Evolutionary conservation across 2,797 vertebrate species (phyloP).

Genomic region (Alcedo atthis): DNA sequence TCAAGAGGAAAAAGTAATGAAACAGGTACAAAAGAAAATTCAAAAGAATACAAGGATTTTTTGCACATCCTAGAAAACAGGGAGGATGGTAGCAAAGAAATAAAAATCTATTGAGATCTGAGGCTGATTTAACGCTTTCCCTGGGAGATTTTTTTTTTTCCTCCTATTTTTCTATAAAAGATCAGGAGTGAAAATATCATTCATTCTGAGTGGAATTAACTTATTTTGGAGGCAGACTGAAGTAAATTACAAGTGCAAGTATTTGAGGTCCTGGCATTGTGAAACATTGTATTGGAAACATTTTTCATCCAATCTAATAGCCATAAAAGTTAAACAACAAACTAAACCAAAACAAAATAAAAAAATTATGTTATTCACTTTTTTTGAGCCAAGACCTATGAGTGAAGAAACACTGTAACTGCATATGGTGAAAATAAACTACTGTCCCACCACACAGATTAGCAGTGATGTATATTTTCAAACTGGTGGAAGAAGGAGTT

Average conservation of each 20-base stretch:
- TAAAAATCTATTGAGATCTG: not conserved
- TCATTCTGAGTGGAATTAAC: not conserved
- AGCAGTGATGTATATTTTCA: not conserved
- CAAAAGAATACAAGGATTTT: not conserved
- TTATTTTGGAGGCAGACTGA: not conserved
- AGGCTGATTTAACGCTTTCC: not conserved
- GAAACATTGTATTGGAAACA: not conserved
- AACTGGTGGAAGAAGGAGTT: not conserved
- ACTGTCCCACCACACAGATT: not conserved
- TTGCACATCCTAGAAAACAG: not conserved
- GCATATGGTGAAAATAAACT: not conserved
- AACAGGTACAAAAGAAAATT: not conserved
- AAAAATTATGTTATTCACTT: fast-evolving
- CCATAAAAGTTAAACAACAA: not conserved
- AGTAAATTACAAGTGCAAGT: not conserved
- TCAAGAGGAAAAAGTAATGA: not conserved
- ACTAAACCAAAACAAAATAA: fast-evolving
- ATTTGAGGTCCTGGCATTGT: not conserved
- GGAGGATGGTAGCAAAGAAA: not conserved
- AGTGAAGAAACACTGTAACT: not conserved
- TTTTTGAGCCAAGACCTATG: not conserved
- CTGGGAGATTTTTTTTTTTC: not conserved
- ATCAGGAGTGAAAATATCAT: not conserved
- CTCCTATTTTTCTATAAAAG: not conserved
- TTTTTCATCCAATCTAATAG: not conserved